These are phyloP conservation scores for Australoheros facetus DNA, from an alignment of 2,797 vertebrate genomes.

Conservation along the genomic window DNA sequence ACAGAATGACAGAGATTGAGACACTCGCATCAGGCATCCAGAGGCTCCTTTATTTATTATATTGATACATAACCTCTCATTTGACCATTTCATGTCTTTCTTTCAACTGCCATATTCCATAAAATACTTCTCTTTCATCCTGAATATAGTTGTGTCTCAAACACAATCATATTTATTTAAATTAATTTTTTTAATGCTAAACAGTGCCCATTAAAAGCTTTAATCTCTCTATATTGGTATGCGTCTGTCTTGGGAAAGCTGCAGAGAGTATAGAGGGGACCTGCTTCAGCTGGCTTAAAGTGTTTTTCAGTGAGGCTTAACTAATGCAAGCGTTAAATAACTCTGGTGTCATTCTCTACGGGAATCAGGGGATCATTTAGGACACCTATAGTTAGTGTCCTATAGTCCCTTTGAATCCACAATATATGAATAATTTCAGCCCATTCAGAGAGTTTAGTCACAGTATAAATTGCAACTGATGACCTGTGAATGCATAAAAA, in stretches of 20 bases:
- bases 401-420: constrained; percentile 47
- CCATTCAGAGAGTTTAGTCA: constrained; percentile 10
- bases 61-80: not conserved
- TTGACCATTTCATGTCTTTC: not conserved
- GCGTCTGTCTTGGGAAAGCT: constrained; percentile 15
- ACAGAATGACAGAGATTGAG: not conserved
- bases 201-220: not conserved
- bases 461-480: constrained; percentile 29
- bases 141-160: not conserved
- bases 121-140: not conserved
- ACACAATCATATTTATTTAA: not conserved
- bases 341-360: constrained; percentile 37
- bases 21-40: not conserved
- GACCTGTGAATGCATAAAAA: constrained; percentile 31
- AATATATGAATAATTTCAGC: constrained; percentile 23
- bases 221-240: constrained; percentile 1
- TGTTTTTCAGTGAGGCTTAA: constrained; percentile 50
- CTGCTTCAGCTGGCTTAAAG: constrained; percentile 49
- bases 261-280: constrained; percentile 25
- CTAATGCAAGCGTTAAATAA: constrained; percentile 63
- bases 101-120: not conserved
- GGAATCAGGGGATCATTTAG: constrained; percentile 54
- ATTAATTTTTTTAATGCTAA: not conserved
- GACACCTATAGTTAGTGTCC: constrained; percentile 57
- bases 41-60: not conserved